phyloP scores from a whole-genome alignment of 2,797 vertebrate species.

The Cirrhinus mrigala region DNA sequence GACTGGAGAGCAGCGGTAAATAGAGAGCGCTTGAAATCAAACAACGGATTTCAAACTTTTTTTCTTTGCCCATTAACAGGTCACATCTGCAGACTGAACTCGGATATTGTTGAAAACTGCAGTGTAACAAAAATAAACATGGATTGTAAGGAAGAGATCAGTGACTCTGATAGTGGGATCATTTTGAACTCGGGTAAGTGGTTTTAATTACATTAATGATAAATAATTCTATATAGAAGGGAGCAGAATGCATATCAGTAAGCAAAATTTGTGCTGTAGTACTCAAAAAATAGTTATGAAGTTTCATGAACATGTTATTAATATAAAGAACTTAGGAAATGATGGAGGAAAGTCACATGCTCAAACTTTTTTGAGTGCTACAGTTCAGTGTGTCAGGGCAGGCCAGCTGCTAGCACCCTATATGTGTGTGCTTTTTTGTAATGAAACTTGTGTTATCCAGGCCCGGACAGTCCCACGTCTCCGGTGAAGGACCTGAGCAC shows the following conservation, averaged over 20 bases:
- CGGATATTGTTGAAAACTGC: slow-evolving; percentile 38
- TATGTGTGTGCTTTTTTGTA: neutral
- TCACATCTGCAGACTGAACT: slow-evolving; percentile 34
- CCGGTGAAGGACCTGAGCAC: slow-evolving; percentile 82
- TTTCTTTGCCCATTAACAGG: slow-evolving; percentile 68
- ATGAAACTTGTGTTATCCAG: slow-evolving; percentile 70
- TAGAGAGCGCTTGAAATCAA: slow-evolving; percentile 37
- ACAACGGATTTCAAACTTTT: slow-evolving; percentile 17
- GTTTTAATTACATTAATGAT: neutral
- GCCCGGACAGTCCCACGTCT: slow-evolving; percentile 84
- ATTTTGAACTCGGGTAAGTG: slow-evolving; percentile 88
- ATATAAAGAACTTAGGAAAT: neutral
- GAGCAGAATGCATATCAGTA: neutral
- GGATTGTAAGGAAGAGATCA: slow-evolving; percentile 89
- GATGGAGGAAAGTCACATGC: neutral
- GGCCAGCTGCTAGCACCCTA: neutral
- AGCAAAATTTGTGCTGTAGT: neutral
- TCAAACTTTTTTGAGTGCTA: neutral
- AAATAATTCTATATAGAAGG: neutral
- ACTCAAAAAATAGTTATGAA: neutral
- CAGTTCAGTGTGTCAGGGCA: neutral
- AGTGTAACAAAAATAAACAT: slow-evolving; percentile 65
- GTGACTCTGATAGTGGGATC: slow-evolving; percentile 90
- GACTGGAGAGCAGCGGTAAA: slow-evolving; percentile 25
- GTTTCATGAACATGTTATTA: too few relatives aligned